These are phyloP conservation scores for Arbacia lixula DNA, from an alignment of 53 echinoderm and acorn worm species.

Conservation along the genomic window DNA sequence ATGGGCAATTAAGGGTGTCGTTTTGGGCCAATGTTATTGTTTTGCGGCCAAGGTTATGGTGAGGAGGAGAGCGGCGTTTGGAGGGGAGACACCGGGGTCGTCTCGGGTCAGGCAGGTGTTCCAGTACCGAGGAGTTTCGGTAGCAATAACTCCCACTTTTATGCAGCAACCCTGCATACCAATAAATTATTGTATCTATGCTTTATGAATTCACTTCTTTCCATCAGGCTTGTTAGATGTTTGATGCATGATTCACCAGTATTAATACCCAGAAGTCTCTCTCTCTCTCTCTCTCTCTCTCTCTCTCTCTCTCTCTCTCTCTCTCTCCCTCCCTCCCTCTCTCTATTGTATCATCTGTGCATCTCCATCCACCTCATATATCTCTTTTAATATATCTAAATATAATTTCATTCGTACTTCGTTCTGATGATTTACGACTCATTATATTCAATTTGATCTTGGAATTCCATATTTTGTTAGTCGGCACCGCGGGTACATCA, in stretches of 20 bases:
- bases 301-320: no score
- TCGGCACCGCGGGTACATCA: no score
- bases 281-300: no score
- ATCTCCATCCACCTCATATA: neutral
- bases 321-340: no score
- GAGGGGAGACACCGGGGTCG: slow-evolving; percentile 20
- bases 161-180: slow-evolving; percentile 24
- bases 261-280: no score
- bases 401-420: no score
- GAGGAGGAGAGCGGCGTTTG: neutral
- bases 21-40: slow-evolving; percentile 53
- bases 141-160: slow-evolving; percentile 25
- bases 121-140: slow-evolving; percentile 30
- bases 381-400: slow-evolving; percentile 24
- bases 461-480: no score
- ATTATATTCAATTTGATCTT: neutral
- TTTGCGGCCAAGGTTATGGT: slow-evolving; percentile 53
- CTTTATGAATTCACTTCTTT: neutral
- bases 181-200: slow-evolving; percentile 25
- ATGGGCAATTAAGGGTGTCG: slow-evolving; percentile 60
- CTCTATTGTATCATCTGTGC: neutral
- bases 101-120: slow-evolving; percentile 46
- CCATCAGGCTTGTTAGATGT: neutral
- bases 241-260: slow-evolving; percentile 33
- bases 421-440: slow-evolving; percentile 36